Evolutionary conservation across 2,113 vertebrate species (phyloP).

Genomic region (Eulemur macaco): DNA sequence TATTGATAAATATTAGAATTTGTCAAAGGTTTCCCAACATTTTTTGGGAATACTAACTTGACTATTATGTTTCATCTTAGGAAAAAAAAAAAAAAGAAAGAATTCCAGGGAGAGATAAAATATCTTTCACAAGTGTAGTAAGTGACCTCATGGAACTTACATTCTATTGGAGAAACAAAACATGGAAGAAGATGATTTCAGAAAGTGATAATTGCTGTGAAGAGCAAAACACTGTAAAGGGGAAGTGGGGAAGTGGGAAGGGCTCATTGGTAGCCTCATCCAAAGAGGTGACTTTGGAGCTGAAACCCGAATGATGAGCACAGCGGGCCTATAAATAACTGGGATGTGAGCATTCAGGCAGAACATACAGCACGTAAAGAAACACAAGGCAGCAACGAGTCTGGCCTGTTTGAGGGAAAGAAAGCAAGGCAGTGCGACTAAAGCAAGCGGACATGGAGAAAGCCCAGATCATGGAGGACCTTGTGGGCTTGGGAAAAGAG

Average conservation of each 20-base stretch:
- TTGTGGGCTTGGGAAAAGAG: neutral
- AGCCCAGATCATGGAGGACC: neutral
- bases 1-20: accelerated
- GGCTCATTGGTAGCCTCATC: neutral
- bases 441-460: accelerated
- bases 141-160: neutral
- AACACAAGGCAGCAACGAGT: neutral
- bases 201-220: neutral
- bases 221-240: neutral
- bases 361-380: neutral
- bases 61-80: conserved; percentile 69
- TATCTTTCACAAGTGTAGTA: neutral
- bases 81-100: conserved; percentile 58
- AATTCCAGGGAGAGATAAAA: neutral
- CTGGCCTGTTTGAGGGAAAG: neutral
- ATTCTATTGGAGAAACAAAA: neutral
- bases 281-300: neutral
- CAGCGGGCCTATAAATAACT: neutral
- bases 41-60: neutral
- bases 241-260: neutral
- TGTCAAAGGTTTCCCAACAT: accelerated
- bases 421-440: neutral
- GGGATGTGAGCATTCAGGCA: neutral
- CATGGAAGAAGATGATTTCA: neutral
- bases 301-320: neutral